Conservation (phyloP, 2,113 vertebrate genomes). For the Cyanocitta stelleri region DNA sequence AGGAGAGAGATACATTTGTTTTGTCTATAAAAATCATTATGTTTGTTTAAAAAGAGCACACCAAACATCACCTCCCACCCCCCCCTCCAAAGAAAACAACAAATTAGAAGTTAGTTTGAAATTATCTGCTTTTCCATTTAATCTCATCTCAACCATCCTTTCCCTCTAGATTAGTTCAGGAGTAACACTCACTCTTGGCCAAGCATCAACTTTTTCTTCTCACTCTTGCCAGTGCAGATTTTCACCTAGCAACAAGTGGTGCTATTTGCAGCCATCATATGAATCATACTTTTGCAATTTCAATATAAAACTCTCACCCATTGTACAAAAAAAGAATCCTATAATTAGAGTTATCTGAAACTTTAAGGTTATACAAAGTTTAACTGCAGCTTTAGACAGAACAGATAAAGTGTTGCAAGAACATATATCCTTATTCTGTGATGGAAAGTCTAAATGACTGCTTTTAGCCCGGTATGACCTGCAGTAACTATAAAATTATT, state of each 20-base stretch:
- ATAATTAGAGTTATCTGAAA: background rate
- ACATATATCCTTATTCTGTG: background rate
- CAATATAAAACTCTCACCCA: background rate
- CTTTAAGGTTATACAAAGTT: background rate
- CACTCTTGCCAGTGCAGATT: background rate
- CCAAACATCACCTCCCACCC: background rate
- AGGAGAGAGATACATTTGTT: background rate
- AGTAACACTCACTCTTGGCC: background rate
- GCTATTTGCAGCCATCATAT: background rate
- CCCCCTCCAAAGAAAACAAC: background rate
- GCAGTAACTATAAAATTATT: background rate
- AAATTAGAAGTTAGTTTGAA: background rate
- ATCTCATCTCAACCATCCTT: background rate
- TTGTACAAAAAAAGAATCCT: background rate
- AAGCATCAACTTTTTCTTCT: background rate
- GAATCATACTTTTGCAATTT: background rate
- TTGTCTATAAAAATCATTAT: background rate
- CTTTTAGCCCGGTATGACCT: background rate
- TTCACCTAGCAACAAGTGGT: slow-evolving; percentile 1
- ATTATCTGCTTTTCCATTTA: background rate
- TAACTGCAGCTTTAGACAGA: background rate
- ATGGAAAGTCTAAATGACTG: background rate
- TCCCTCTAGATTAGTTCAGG: background rate
- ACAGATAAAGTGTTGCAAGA: background rate
- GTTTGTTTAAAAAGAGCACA: background rate